These are phyloP conservation scores for Dilophus febrilis DNA, from an alignment of 2,888 invertebrate species.

Conservation along the genomic window DNA sequence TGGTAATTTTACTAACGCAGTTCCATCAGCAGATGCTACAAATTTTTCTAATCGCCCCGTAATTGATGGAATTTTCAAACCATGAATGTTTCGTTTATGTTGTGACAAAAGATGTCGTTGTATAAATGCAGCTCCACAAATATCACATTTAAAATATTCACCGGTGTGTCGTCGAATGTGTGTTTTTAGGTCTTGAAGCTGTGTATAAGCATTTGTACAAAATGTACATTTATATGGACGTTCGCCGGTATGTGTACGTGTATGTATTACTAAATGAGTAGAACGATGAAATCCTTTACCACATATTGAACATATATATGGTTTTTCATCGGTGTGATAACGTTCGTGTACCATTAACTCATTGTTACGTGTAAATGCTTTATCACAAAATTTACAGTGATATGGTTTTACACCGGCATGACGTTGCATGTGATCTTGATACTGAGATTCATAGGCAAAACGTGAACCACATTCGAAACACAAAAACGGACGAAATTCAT, in stretches of 20 bases:
- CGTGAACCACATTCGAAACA: conserved; percentile 41
- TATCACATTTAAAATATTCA: conserved; percentile 39
- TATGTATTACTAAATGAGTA: conserved; percentile 39
- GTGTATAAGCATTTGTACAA: conserved; percentile 38
- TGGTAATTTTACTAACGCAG: too few species aligned
- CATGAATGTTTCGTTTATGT: conserved; percentile 34
- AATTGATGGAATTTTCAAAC: conserved; percentile 22
- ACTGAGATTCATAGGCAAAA: conserved; percentile 39
- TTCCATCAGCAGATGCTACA: conserved; percentile 10
- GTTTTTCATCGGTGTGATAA: conserved; percentile 36
- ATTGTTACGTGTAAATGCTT: conserved; percentile 39
- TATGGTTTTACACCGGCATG: conserved; percentile 42
- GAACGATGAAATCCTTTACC: conserved; percentile 33
- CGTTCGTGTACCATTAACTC: conserved; percentile 41
- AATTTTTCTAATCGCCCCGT: conserved; percentile 22
- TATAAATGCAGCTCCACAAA: conserved; percentile 36
- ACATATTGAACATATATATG: conserved; percentile 34
- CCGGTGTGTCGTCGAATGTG: too few species aligned
- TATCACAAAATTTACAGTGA: conserved; percentile 39
- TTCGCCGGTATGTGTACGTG: too few species aligned
- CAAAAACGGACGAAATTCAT: conserved; percentile 37
- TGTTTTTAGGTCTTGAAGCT: conserved; percentile 39
- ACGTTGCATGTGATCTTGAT: conserved; percentile 38
- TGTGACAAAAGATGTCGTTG: conserved; percentile 37
- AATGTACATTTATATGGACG: too few species aligned